Evolutionary conservation across 1,140 invertebrate species (phyloP), one percentile per base, ranked within the genome.

Genomic region (Platyscapa corneri): DNA sequence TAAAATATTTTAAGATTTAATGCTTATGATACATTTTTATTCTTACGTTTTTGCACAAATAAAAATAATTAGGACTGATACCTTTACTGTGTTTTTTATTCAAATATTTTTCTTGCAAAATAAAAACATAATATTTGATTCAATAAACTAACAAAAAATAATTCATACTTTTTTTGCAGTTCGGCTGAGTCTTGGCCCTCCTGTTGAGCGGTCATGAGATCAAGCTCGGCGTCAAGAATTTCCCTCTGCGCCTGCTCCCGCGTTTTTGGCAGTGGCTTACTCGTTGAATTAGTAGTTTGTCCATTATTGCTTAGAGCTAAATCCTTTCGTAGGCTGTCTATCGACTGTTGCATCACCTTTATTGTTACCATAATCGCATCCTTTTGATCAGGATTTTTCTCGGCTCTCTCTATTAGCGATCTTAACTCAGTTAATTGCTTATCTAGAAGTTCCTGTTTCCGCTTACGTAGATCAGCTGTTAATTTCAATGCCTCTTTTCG

Each of bases 221-320:
- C 97, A 87, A 98, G 91, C 92, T 98, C 97, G 0, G 97, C 96
- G 89, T 98, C 97, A 30, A 98, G 92, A 67, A 98, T 96, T 90
- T 98, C 97, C 89, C 96, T 97, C 90, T 97, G 96, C 0, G 96
- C 94, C 92, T 97, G 95, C 87, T 95, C 95, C 77, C 94, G 94
- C 23, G 94, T 95, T 86, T 95, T 95, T 27, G 88, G 56, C 32
- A 75, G 42, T 0, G 87, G 78, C 70, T 89, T 90, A 16, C 85
- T 87, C 0, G 87, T 86, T 1, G 67, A 74, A 30, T 83, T 65
- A 23, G 75, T 86, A 34, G 87, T 88, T 88, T 93, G 92, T 20
- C 93, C 92, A 0, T 89, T 87, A 0, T 91, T 90, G 23, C 97
- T 90, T 0, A 88, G 85, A 0, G 91, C 90, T n/a, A 97, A 90